Evolutionary conservation across 2,113 vertebrate genomes (phyloP).

Genomic region (Shinisaurus crocodilurus): DNA sequence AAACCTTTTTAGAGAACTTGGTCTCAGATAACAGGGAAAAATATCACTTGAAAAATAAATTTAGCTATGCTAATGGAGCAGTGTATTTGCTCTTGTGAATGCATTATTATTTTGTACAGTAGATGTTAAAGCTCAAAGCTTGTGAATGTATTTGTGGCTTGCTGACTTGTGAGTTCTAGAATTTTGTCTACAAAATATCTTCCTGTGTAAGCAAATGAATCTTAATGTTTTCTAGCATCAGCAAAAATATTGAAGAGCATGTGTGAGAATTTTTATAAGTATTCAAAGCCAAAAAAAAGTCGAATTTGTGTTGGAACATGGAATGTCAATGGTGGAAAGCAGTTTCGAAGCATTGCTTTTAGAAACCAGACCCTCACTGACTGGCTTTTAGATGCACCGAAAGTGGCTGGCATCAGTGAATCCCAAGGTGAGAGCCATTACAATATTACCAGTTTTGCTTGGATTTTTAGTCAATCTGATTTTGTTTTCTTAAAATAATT

Average conservation of each 20-base stretch:
- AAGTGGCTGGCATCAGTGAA: slow-evolving; percentile 87
- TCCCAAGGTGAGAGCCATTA: slow-evolving; percentile 86
- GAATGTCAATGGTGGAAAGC: slow-evolving; percentile 98
- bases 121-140: neutral
- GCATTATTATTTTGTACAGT: neutral
- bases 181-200: neutral
- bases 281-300: slow-evolving; percentile 90
- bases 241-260: slow-evolving; percentile 93
- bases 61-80: neutral
- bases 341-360: slow-evolving; percentile 97
- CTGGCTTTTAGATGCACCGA: slow-evolving; percentile 95
- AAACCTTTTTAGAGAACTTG: neutral
- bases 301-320: slow-evolving; percentile 92
- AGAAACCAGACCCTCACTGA: slow-evolving; percentile 98
- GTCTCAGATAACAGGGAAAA: neutral
- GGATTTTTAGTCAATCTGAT: neutral
- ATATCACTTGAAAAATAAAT: neutral
- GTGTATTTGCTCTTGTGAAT: neutral
- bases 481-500: slow-evolving; percentile 7
- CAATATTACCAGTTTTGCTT: neutral
- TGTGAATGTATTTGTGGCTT: neutral
- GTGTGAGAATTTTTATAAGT: slow-evolving; percentile 96
- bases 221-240: slow-evolving; percentile 82
- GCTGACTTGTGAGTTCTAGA: neutral
- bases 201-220: slow-evolving; percentile 17